Conservation (phyloP, 2,113 vertebrate species). For the Synodontis membranacea region DNA sequence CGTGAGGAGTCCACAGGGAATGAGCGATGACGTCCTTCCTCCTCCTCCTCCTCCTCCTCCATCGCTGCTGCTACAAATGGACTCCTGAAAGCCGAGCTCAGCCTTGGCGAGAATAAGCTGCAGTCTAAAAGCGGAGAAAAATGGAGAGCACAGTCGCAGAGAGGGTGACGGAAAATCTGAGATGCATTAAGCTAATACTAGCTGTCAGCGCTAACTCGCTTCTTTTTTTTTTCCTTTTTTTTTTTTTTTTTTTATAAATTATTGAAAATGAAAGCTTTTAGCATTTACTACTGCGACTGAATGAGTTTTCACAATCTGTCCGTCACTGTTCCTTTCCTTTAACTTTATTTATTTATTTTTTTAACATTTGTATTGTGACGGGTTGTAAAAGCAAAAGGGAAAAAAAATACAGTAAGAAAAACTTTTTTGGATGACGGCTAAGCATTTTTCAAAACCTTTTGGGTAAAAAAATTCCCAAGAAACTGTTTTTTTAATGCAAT, state of each 20-base stretch:
- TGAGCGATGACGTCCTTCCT: constrained; percentile 43
- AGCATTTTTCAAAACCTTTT: background rate
- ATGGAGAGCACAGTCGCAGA: background rate
- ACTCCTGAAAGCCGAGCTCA: constrained; percentile 53
- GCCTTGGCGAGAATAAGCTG: constrained; percentile 1
- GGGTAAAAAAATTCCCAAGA: too few relatives aligned
- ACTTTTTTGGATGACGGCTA: background rate
- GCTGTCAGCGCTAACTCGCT: constrained; percentile 56
- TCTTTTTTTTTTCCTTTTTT: constrained; percentile 44
- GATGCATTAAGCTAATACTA: constrained; percentile 62
- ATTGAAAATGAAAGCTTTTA: constrained; percentile 61
- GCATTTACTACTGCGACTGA: background rate
- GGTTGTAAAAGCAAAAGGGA: background rate
- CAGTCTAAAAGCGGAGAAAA: background rate
- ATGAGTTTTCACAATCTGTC: background rate
- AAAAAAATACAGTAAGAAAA: background rate
- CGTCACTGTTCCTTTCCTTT: background rate
- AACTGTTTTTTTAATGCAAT: too few relatives aligned
- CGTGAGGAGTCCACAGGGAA: constrained; percentile 45
- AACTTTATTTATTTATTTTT: too few relatives aligned
- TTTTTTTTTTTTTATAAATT: constrained; percentile 64
- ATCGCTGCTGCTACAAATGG: constrained; percentile 55
- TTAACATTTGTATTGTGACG: background rate
- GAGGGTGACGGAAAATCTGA: constrained; percentile 38
- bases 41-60: constrained; percentile 47